Evolutionary conservation across 1,140 invertebrate genomes (phyloP).

Genomic region (Scaptomyza pallida): DNA sequence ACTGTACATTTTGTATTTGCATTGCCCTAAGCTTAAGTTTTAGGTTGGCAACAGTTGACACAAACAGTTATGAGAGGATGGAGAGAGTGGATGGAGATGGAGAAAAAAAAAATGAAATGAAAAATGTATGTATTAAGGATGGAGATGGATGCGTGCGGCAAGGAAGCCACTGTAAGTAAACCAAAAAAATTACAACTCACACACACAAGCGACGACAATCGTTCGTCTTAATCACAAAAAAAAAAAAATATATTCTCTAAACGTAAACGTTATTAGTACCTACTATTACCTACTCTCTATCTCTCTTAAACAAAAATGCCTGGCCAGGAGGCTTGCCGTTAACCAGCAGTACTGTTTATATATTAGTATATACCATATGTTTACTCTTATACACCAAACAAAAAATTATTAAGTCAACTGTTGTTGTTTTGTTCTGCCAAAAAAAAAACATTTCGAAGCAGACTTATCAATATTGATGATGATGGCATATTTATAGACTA

Average conservation of each 20-base stretch:
- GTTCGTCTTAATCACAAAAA: constrained; percentile 67
- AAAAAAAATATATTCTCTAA: constrained; percentile 51
- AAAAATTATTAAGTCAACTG: constrained; percentile 74
- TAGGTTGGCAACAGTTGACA: constrained; percentile 66
- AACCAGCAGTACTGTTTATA: constrained; percentile 29
- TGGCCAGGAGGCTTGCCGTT: constrained; percentile 30
- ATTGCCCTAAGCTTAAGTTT: constrained; percentile 60
- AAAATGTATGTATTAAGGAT: constrained; percentile 24
- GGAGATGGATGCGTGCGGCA: constrained; percentile 65
- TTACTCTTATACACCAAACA: too few species aligned
- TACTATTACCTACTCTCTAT: constrained; percentile 68
- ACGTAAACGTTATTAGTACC: constrained; percentile 62
- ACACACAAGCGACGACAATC: constrained; percentile 49
- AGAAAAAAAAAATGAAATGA: constrained; percentile 5
- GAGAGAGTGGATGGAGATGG: constrained; percentile 35
- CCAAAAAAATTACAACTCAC: constrained; percentile 29
- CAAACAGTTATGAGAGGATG: constrained; percentile 15
- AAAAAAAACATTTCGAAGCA: constrained; percentile 29
- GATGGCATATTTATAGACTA: constrained; percentile 20
- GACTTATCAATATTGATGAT: constrained; percentile 10
- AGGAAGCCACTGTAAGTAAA: constrained; percentile 77
- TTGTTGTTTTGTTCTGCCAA: constrained; percentile 55
- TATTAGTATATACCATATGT: constrained; percentile 43
- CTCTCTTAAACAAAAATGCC: constrained; percentile 59
- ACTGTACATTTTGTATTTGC: constrained; percentile 31